These are phyloP conservation scores for Xestia xanthographa DNA, from an alignment of 2,888 invertebrate species.

Conservation along the genomic window DNA sequence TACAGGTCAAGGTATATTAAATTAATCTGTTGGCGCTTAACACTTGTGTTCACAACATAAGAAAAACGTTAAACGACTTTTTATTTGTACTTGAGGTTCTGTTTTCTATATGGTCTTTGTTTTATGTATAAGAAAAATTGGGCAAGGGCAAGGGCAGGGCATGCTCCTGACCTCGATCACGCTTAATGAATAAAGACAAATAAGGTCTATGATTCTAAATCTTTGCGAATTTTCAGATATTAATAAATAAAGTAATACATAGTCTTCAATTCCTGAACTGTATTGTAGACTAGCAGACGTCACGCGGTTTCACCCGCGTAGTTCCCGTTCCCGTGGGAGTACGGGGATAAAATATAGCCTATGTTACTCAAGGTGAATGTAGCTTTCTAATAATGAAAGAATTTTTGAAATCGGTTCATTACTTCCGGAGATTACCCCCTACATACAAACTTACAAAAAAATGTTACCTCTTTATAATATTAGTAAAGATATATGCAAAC, in stretches of 20 bases:
- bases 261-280: background rate
- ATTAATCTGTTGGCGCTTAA: background rate
- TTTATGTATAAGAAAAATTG: background rate
- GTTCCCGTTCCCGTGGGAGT: too few species aligned
- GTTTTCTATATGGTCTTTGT: background rate
- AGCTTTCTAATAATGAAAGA: too few species aligned
- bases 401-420: too few species aligned
- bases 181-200: background rate
- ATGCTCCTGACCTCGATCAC: background rate
- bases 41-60: background rate
- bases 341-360: too few species aligned
- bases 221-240: background rate
- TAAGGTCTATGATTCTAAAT: background rate
- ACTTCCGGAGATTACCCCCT: too few species aligned
- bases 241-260: background rate
- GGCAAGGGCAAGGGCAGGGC: background rate
- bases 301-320: too few species aligned
- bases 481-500: too few species aligned
- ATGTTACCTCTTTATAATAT: too few species aligned
- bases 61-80: too few species aligned
- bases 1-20: background rate
- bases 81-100: background rate
- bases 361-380: too few species aligned
- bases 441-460: too few species aligned
- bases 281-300: too few species aligned